phyloP scores from a whole-genome alignment of 2,797 vertebrate genomes.

The Malacoctenus gilli region DNA sequence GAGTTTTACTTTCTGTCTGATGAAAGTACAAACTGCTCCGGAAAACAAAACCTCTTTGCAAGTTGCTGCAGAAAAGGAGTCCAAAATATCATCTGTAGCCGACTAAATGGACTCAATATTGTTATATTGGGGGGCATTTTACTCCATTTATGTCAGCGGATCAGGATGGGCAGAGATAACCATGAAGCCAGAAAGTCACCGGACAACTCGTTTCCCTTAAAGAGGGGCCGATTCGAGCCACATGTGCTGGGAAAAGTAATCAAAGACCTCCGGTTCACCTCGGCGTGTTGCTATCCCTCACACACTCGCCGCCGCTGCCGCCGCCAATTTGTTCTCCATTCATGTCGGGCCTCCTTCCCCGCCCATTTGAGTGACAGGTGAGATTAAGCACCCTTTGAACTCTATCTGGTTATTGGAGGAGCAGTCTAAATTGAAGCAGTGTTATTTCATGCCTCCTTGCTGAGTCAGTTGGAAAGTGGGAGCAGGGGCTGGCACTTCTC shows the following conservation, averaged over 20 bases:
- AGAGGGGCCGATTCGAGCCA: slow-evolving; percentile 13
- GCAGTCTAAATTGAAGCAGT: slow-evolving; percentile 76
- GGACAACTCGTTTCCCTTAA: slow-evolving; percentile 4
- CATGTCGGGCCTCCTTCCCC: slow-evolving; percentile 50
- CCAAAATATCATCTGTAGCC: too few relatives aligned
- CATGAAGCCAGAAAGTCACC: slow-evolving; percentile 1
- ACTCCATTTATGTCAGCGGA: too few relatives aligned
- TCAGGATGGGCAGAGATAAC: slow-evolving; percentile 6
- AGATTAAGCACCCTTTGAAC: slow-evolving; percentile 81
- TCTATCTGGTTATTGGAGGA: slow-evolving; percentile 76
- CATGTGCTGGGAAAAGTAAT: slow-evolving; percentile 44
- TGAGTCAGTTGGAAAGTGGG: slow-evolving; percentile 77
- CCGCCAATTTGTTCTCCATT: slow-evolving; percentile 62
- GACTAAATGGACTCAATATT: too few relatives aligned
- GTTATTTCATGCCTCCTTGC: slow-evolving; percentile 77
- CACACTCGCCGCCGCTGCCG: slow-evolving; percentile 40
- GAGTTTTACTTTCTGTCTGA: too few relatives aligned
- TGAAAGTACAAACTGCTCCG: too few relatives aligned
- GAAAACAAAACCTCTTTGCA: too few relatives aligned
- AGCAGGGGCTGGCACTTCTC: slow-evolving; percentile 58
- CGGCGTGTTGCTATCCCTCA: slow-evolving; percentile 26
- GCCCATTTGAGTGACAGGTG: slow-evolving; percentile 71
- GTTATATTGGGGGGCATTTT: too few relatives aligned
- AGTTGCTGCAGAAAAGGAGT: too few relatives aligned
- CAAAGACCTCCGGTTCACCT: slow-evolving; percentile 35